Base-by-base conservation (phyloP, 2,888 invertebrate species). In the Neria commutata region DNA sequence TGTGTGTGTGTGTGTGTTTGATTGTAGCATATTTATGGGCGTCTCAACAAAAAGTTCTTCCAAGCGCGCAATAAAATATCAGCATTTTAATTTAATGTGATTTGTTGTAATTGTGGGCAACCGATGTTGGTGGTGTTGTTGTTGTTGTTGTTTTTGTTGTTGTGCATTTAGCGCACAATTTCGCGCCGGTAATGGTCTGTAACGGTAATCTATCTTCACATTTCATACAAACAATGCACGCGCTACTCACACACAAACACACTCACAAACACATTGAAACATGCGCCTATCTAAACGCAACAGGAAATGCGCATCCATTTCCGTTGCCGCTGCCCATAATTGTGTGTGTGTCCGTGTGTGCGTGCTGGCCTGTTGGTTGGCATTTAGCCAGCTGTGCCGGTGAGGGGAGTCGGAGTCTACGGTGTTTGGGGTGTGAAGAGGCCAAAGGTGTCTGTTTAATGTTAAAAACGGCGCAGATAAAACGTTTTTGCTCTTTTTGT, bases 171-270 rank as follows among this genome's bases (percentile, higher is more conserved):
- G 23, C 23, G 24, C 58, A 67, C 64, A 64, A 66, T 66, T 67
- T 68, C 62, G 66, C 66, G 64, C 59, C 66, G 75, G 64, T 74
- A 77, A 74, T 73, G 74, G 68, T 68, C 72, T 70, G 67, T 66
- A 64, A 73, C 73, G 67, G 69, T 70, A 74, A 72, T 75, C 70
- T 74, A 71, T 75, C 71, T 75, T 70, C 67, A 62, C 68, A 67
- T 67, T 74, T 63, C 71, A 74, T 71, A 67, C 71, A 74, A 64
- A 56, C 67, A 73, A 74, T 74, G 73, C 73, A 73, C 74, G 74
- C 72, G 70, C 73, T 74, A 73, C 16, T 17, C 51, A 37, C n/a
- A 21, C 48, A 11, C 45, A 56, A 37, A 37, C n/a, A 21, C 48
- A 11, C 45, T 53, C 54, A 50, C 11, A 34, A 14, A 33, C 54